These are phyloP conservation scores for Trichonephila inaurata DNA, from an alignment of 1,140 invertebrate species.

Conservation along the genomic window DNA sequence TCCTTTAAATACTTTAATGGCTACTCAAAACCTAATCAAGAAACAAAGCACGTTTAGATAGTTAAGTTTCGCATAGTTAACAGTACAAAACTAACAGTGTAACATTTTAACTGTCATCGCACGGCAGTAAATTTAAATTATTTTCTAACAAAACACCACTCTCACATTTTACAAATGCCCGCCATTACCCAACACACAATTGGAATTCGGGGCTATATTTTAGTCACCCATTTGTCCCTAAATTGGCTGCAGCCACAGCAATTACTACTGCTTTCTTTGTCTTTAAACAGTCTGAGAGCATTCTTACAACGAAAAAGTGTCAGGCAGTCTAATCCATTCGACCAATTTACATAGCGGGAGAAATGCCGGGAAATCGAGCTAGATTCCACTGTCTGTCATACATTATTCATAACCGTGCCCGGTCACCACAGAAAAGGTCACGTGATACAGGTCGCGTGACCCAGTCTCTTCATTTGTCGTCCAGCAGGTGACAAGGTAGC, in stretches of 20 bases:
- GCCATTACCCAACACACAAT: not conserved
- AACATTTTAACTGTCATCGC: too few relatives aligned
- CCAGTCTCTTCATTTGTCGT: constrained; percentile 6
- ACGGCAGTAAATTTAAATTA: too few relatives aligned
- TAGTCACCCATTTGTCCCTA: not conserved
- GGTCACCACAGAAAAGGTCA: not conserved
- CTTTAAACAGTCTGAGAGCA: not conserved
- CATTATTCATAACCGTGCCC: constrained; percentile 16
- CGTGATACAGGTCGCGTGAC: constrained; percentile 15
- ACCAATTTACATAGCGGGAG: not conserved
- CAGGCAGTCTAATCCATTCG: not conserved
- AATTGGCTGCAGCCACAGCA: not conserved
- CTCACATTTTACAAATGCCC: too few relatives aligned
- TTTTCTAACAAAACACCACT: too few relatives aligned
- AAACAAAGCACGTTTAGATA: too few relatives aligned
- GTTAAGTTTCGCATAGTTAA: too few relatives aligned
- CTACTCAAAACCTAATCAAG: too few relatives aligned
- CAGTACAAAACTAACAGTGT: too few relatives aligned
- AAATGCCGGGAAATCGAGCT: not conserved
- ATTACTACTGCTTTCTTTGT: not conserved
- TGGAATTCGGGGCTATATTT: not conserved
- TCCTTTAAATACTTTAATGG: too few relatives aligned
- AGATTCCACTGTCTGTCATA: not conserved
- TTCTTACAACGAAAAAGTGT: not conserved
- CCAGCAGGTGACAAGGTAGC: constrained; percentile 1